A percentile compares a stretch with the other conserved stretches of the same genome.
Conservation (phyloP, 2,797 vertebrate genomes). For the Naso thynnoides region DNA sequence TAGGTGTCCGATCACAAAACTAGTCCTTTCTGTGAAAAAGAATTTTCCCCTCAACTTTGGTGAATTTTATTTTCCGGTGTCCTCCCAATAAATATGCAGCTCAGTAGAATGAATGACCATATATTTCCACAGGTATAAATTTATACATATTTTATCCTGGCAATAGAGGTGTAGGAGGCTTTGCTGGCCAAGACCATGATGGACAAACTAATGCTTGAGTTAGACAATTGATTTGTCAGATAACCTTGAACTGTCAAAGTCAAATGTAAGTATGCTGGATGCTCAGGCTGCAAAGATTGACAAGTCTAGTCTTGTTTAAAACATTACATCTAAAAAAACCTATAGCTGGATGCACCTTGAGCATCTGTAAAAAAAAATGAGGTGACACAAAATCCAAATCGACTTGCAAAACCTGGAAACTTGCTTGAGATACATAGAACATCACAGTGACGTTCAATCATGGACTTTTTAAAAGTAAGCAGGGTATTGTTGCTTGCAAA, state of each 20-base stretch:
- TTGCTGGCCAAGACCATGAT: background rate
- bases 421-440: conserved; percentile 13
- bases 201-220: background rate
- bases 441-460: background rate
- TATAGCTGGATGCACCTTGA: background rate
- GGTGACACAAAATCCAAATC: conserved; percentile 20
- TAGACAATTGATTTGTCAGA: background rate
- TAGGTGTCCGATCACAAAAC: background rate
- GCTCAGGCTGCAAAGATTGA: background rate
- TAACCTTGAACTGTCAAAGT: background rate
- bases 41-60: background rate
- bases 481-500: background rate
- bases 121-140: background rate
- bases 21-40: background rate
- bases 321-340: background rate
- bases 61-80: background rate
- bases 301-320: background rate
- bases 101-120: background rate
- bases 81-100: background rate
- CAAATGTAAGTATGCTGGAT: background rate
- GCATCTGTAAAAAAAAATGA: background rate
- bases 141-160: background rate
- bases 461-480: too few relatives aligned
- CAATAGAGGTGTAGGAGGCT: background rate
- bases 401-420: conserved; percentile 34